A percentile compares a stretch with the other conserved stretches of the same genome.
These are phyloP conservation scores for Lacerta bilineata DNA, from an alignment of 2,797 vertebrate genomes.

Conservation along the genomic window DNA sequence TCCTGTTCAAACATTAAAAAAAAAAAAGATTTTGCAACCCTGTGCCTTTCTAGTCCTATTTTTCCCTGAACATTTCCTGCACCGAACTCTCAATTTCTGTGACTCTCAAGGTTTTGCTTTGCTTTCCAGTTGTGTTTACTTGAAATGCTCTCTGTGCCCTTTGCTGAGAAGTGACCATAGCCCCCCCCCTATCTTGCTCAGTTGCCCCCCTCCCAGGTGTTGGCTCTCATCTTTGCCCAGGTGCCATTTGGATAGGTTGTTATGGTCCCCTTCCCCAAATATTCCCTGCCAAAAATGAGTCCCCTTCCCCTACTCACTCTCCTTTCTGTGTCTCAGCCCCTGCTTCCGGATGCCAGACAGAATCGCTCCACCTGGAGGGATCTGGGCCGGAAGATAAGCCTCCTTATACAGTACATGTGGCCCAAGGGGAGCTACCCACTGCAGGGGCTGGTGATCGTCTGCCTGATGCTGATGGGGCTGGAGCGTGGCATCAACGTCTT, in stretches of 20 bases:
- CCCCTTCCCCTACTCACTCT: neutral
- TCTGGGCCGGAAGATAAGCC: slow-evolving; percentile 85
- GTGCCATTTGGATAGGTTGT: too few species aligned
- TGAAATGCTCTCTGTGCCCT: neutral
- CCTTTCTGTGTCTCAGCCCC: slow-evolving; percentile 72
- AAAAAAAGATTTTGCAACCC: neutral
- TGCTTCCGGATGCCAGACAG: slow-evolving; percentile 72
- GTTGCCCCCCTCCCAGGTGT: neutral
- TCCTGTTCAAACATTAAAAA: neutral
- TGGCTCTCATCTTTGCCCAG: neutral
- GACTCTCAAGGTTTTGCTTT: neutral
- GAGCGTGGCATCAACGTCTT: slow-evolving; percentile 93
- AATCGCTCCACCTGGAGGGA: slow-evolving; percentile 90
- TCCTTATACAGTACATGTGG: slow-evolving; percentile 94
- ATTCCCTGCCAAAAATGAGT: neutral
- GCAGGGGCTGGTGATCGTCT: slow-evolving; percentile 91
- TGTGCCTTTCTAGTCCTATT: neutral
- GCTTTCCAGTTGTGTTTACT: neutral
- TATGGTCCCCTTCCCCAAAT: neutral
- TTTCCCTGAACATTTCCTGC: neutral
- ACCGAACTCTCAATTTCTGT: neutral
- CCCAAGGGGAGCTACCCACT: slow-evolving; percentile 84
- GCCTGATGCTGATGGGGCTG: slow-evolving; percentile 88
- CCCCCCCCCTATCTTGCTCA: too few species aligned
- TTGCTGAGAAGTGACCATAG: neutral